Base-by-base conservation (phyloP, 2,113 vertebrate genomes). In the Nycticebus coucang region DNA sequence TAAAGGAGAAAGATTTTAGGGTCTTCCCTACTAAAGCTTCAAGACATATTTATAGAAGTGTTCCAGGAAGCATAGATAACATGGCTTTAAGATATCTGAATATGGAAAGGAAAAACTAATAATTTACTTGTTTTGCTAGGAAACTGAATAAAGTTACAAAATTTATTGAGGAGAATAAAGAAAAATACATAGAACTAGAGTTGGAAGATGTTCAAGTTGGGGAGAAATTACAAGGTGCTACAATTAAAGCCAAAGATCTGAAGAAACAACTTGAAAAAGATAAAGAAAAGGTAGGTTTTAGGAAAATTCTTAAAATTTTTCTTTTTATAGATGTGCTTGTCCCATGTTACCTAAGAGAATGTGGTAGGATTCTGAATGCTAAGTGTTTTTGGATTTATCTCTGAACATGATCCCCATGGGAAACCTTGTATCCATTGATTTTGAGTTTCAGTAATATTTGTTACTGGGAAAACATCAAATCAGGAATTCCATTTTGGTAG, bases 201-300 rank as follows among this genome's bases (percentile, higher is more conserved):
- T 98, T 99, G 98, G 99, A 99, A 97, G 99, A 99, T 86, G 99
- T 99, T 97, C 99, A 99, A 98, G 98, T 99, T 96, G 99, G 99
- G n/a, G 99, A 99, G 98, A 99, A 99, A 94, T 98, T 99, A 82
- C 99, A 99, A 98, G 98, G 99, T 98, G 98, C 98, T 88, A 99
- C 99, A 97, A 99, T 98, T 98, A 99, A 99, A 97, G 98, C 97
- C 90, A 99, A 99, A 98, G 99, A 99, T 95, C 97, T 99, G 88
- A 99, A 99, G 95, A 99, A 99, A 97, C 99, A 99, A 96, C 98
- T 99, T 95, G 98, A 99, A 68, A 99, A 99, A 95, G 99, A 99
- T 77, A 99, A 98, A 97, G 99, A 99, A 97, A 99, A 99, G 99
- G 99, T 99, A 98, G 18, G 96, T 96, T n/a, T 53, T 83, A 5